phyloP scores from a whole-genome alignment of 2,797 vertebrate genomes.

The Sebastes reedi region DNA sequence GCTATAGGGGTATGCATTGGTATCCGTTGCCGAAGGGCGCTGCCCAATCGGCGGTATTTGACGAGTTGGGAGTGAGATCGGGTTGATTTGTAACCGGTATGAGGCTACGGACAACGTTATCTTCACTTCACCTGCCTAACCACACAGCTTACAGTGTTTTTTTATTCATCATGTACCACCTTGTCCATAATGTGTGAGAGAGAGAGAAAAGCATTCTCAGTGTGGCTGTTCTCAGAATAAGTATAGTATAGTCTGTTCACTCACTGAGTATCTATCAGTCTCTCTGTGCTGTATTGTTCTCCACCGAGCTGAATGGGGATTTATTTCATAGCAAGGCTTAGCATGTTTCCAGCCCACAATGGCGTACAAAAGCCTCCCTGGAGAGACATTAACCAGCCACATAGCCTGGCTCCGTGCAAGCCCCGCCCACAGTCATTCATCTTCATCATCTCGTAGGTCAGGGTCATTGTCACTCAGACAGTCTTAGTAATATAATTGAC shows the following conservation, averaged over 20 bases:
- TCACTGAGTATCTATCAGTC: not conserved
- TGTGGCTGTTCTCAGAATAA: not conserved
- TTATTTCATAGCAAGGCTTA: conserved; percentile 19
- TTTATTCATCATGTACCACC: not conserved
- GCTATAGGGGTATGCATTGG: too few relatives aligned
- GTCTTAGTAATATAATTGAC: conserved; percentile 43
- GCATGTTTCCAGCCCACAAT: conserved; percentile 27
- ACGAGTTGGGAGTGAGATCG: not conserved
- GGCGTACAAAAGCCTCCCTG: conserved; percentile 29
- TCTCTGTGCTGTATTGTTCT: not conserved
- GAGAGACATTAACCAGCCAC: conserved; percentile 44
- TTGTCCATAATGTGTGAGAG: not conserved
- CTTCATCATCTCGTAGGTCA: conserved; percentile 57
- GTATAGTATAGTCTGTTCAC: not conserved
- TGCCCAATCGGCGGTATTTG: too few relatives aligned
- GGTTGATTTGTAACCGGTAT: not conserved
- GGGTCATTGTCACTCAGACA: conserved; percentile 52
- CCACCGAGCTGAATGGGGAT: not conserved
- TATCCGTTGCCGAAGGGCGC: accelerated
- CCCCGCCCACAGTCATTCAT: conserved; percentile 53
- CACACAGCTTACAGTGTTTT: not conserved
- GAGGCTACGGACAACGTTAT: not conserved
- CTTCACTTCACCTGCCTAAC: not conserved
- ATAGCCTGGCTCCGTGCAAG: conserved; percentile 2
- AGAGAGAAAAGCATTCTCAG: not conserved